Evolutionary conservation across 2,797 vertebrate species (phyloP), one percentile per base, ranked within the genome.

Genomic region (Cyprinodon diabolis): DNA sequence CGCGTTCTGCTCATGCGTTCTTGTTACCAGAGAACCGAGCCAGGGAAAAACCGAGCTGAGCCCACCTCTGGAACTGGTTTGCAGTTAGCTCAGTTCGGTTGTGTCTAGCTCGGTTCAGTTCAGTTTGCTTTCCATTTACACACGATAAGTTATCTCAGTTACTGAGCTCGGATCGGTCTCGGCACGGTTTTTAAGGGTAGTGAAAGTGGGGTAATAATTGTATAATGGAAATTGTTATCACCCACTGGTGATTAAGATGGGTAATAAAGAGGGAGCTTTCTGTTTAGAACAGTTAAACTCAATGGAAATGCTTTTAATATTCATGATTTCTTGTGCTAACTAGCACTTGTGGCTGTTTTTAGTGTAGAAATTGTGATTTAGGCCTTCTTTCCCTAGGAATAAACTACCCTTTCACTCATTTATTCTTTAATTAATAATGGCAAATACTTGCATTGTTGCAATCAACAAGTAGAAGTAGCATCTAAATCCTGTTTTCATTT

Each of bases 401-500:
- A 1, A 17, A 51, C 12, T 70, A 15, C 5, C 15, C 37, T n/a
- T 51, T 58, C 21, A 2, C 4, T 55, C 14, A 21, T 60, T 49
- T 8, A 65, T 35, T 8, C 55, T 68, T 13, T 21, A 40, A 67
- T 57, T 68, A 48, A 35, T 3, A 15, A 37, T 57, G 43, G 4
- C 55, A 45, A 45, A 23, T 58, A 37, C 57, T 72, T 68, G 25
- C 19, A 68, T 54, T 65, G 13, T n/a, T 69, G 4, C 13, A 68
- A 19, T 66, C 5, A 63, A 14, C 37, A 86, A 69, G 0, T n/a
- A 23, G 77, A 82, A 75, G 62, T 5, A 14, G 49, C 68, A 79
- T 14, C 69, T 15, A 51, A 7, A n/a, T 75, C 0, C 17, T 52
- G 25, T 82, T 76, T 69, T 40, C 40, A 40, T 7, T 47, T 9